Base-by-base conservation (phyloP, 2,797 vertebrate species). In the Lophotriccus pileatus region DNA sequence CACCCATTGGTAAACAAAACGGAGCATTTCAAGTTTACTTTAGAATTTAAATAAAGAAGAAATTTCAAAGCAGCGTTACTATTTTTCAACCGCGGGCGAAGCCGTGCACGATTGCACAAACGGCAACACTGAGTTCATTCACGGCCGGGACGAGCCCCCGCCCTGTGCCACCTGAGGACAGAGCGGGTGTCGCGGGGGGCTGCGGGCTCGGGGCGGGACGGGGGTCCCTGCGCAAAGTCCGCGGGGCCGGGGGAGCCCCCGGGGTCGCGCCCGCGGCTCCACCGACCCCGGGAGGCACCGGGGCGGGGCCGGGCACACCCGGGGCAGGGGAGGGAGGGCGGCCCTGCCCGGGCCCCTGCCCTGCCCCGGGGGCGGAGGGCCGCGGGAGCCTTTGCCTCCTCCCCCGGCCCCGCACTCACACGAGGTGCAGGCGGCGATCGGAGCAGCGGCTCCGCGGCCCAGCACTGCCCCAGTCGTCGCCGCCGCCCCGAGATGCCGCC, bases 371-470 rank as follows among this genome's bases (percentile, higher is more conserved):
- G 84, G 76, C 89, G 91, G 96, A 68, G 94, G 88, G 90, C 92
- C 47, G 84, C 75, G 50, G 93, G 37, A 81, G 94, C 83, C 67
- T 89, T 76, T 95, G 47, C 98, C 98, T 98, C 98, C 98, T 92
- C 80, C 89, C 66, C 78, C 78, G 64, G 59, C 46, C 36, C 44
- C 50, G 20, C 47, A 20, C 56, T 73, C 72, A 77, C 82, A 56
- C 58, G 76, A 76, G 37, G 43, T 74, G 44, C 49, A 27, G 62
- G 76, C 59, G 50, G 69, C 63, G 36, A 53, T 37, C 43, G 36
- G 23, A 89, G 64, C 89, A 34, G 95, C 70, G 36, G 87, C 88
- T 30, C 83, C 22, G 28, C 28, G 8, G 58, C 44, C 41, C 50
- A 53, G 52, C 70, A 63, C 90, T 23, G 59, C 97, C 97, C 91